phyloP scores from a whole-genome alignment of 2,797 vertebrate genomes.

The Typhlichthys subterraneus region DNA sequence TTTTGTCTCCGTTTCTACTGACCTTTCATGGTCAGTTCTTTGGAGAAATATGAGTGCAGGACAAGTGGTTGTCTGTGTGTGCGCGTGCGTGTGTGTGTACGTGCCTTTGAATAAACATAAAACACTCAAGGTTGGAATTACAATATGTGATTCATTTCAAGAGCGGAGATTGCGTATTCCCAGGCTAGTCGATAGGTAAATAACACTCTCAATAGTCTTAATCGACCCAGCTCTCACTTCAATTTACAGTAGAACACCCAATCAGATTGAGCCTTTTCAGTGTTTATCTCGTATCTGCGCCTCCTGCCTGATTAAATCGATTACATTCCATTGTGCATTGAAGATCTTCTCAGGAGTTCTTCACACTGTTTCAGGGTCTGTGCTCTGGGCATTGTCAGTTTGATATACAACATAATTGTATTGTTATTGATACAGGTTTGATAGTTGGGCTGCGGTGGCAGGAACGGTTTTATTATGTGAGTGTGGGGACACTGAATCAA shows the following conservation, averaged over 20 bases:
- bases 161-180: conserved; percentile 36
- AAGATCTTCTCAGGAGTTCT: conserved; percentile 16
- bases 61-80: conserved; percentile 30
- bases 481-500: too few relatives aligned
- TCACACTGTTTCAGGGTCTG: too few relatives aligned
- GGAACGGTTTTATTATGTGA: too few relatives aligned
- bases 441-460: too few relatives aligned
- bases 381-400: too few relatives aligned
- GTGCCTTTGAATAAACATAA: conserved; percentile 65
- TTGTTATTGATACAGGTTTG: too few relatives aligned
- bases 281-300: conserved; percentile 39
- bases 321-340: conserved; percentile 14
- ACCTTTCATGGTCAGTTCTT: conserved; percentile 61
- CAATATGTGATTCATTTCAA: conserved; percentile 52
- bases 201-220: conserved; percentile 60
- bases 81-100: conserved; percentile 19
- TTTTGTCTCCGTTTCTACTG: conserved; percentile 12
- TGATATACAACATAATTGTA: too few relatives aligned
- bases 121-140: conserved; percentile 57
- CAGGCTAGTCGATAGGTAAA: conserved; percentile 46
- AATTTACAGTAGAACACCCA: conserved; percentile 48
- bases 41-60: conserved; percentile 25
- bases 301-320: conserved; percentile 38
- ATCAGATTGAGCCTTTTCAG: conserved; percentile 23
- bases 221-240: conserved; percentile 48